A percentile compares a stretch with the other conserved stretches of the same genome.
Conservation (phyloP, 1,140 invertebrate species). For the Colletes gigas region DNA sequence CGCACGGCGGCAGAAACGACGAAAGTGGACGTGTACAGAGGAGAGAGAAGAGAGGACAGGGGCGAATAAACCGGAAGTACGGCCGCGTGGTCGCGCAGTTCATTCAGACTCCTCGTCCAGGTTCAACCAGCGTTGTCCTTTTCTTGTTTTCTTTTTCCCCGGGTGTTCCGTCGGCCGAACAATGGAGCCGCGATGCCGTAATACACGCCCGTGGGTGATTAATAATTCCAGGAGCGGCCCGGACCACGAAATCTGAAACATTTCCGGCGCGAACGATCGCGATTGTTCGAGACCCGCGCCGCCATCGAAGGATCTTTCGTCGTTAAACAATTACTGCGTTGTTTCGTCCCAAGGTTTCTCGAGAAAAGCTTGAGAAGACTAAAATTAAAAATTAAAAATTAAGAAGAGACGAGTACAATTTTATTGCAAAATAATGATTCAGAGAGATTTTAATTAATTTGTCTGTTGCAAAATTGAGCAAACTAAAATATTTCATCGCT, state of each 20-base stretch:
- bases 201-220: slow-evolving; percentile 59
- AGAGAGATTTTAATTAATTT: too few relatives aligned
- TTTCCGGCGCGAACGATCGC: slow-evolving; percentile 46
- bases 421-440: too few relatives aligned
- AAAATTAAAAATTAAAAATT: too few relatives aligned
- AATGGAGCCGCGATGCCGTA: slow-evolving; percentile 58
- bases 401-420: too few relatives aligned
- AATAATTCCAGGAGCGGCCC: slow-evolving; percentile 59
- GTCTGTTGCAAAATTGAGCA: too few relatives aligned
- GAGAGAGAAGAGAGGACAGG: slow-evolving; percentile 22
- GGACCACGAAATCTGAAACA: slow-evolving; percentile 59
- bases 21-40: background rate
- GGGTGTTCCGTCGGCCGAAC: slow-evolving; percentile 48
- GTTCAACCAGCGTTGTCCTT: slow-evolving; percentile 27
- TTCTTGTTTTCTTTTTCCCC: background rate
- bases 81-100: slow-evolving; percentile 64
- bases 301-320: background rate
- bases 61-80: slow-evolving; percentile 65
- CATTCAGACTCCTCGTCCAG: slow-evolving; percentile 62
- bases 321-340: background rate
- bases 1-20: slow-evolving; percentile 1
- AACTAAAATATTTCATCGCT: too few relatives aligned
- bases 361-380: too few relatives aligned
- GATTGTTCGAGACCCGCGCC: slow-evolving; percentile 28
- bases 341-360: too few relatives aligned